Evolutionary conservation across 2,888 invertebrate species (phyloP), one percentile per base, ranked within the genome.

Genomic region (Cerastoderma edule): DNA sequence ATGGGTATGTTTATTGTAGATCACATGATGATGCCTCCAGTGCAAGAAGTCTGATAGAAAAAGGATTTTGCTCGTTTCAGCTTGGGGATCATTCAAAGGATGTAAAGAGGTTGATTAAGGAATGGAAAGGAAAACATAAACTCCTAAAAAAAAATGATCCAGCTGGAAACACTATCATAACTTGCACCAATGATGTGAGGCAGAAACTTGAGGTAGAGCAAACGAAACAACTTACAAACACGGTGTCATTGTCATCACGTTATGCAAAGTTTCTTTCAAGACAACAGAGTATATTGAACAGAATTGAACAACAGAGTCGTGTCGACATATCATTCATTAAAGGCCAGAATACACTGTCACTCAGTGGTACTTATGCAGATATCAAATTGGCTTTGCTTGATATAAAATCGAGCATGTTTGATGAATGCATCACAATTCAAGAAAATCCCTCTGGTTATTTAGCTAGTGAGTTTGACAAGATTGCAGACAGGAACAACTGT

Each of bases 101-200:
- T 30, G 56, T 32, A 19, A 56, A 56, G 19, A 32, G 32, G 32
- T 13, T 56, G 13, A 56, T 56, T 19, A 32, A 19, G n/a, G 16
- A 56, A 56, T 56, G 56, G 56, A 28, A 56, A 56, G 16, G 10
- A 32, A 32, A 32, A 10, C 28, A 32, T 30, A 56, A 56, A 30
- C 56, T 56, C 19, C 30, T 56, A 19, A 6, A 56, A n/a, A 56
- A 28, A 13, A 27, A 28, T 6, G 24, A 27, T 32, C 10, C 5
- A 30, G 19, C 10, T 10, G 30, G 32, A 8, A 32, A 10, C n/a
- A 2, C 19, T 6, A 30, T 16, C n/a, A 5, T 56, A 2, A 56
- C 56, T 32, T 30, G 56, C 32, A 56, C 56, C 13, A 2, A 8
- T 13, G 56, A 56, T 56, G 56, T 56, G 3, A 56, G 10, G 32